Conservation (phyloP, 2,888 invertebrate genomes). For the Molorchus minor region DNA sequence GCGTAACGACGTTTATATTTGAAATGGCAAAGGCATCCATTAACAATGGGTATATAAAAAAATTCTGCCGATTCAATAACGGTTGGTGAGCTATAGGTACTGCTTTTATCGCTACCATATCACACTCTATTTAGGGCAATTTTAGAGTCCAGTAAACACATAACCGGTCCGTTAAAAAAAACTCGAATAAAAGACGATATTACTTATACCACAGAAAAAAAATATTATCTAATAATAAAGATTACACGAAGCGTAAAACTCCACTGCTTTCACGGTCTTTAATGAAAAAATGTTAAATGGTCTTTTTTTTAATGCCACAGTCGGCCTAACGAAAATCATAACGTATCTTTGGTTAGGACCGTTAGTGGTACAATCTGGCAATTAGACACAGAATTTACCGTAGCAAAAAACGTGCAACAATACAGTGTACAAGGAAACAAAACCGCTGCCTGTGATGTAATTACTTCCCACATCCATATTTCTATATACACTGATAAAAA, state of each 20-base stretch:
- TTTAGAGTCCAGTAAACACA: not conserved
- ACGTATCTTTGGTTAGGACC: not conserved
- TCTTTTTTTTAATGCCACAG: not conserved
- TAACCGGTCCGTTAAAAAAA: not conserved
- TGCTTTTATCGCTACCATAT: not conserved
- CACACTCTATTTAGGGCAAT: not conserved
- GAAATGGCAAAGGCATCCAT: too few species aligned
- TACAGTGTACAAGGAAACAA: too few species aligned
- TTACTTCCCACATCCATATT: too few species aligned
- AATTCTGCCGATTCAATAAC: too few species aligned
- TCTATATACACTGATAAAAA: too few species aligned
- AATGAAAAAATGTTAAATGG: not conserved
- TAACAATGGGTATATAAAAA: too few species aligned
- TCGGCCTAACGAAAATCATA: not conserved
- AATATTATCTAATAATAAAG: slow-evolving; percentile 6
- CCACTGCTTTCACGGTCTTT: slow-evolving; percentile 4
- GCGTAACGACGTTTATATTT: too few species aligned
- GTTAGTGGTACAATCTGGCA: not conserved
- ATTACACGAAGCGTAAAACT: slow-evolving; percentile 5
- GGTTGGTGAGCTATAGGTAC: too few species aligned
- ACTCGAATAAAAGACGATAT: not conserved
- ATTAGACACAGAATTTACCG: not conserved
- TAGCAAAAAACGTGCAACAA: too few species aligned
- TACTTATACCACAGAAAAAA: not conserved
- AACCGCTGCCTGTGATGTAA: too few species aligned